Base-by-base conservation (phyloP, 2,888 invertebrate genomes). In the Lordiphosa andalusiaca region DNA sequence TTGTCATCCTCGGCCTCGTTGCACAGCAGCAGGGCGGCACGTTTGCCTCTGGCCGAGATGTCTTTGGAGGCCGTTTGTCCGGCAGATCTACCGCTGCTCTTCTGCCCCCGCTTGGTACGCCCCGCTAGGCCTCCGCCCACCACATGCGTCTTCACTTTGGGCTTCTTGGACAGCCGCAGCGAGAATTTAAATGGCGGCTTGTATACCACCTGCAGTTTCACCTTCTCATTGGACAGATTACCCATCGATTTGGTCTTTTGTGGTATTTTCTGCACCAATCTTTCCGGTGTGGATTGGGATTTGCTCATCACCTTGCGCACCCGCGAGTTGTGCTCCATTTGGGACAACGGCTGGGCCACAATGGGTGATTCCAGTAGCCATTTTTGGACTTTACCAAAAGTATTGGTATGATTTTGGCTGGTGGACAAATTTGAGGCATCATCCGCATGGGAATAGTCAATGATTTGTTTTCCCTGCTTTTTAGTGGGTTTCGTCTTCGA, bases 111-210 rank as follows among this genome's bases (percentile, higher is more conserved):
- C 62, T 88, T 88, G 58, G 85, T 48, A 69, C 81, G 50, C 56
- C 73, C 77, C 12, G 82, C 23, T 6, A 6, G 6, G 4, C 23
- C 84, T 13, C 70, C 78, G 9, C 85, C 84, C 53, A 90, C 86
- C 6, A 90, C 89, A 64, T 89, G 89, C 9, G 90, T 90, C 58
- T 89, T 90, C 0, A 90, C 88, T 30, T 88, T 86, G 7, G 88
- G 86, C 61, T 89, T 90, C 70, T 89, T 90, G 0, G 90, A 90
- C 9, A 96, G 91, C 86, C 95, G 94, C 53, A 96, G 92, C 87
- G 95, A 95, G 89, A 96, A 95, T 84, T 95, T 94, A 89, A 96
- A 96, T 9, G 96, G 96, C 49, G 96, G 95, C 87, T 95, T 95
- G 88, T 95, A 96, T 23, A 96, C 94, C 35, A 96, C 95, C 89